Percentiles rank a stretch among this genome's conserved stretches.
phyloP scores from a whole-genome alignment of 2,113 vertebrate genomes.

The Leptodactylus fuscus region DNA sequence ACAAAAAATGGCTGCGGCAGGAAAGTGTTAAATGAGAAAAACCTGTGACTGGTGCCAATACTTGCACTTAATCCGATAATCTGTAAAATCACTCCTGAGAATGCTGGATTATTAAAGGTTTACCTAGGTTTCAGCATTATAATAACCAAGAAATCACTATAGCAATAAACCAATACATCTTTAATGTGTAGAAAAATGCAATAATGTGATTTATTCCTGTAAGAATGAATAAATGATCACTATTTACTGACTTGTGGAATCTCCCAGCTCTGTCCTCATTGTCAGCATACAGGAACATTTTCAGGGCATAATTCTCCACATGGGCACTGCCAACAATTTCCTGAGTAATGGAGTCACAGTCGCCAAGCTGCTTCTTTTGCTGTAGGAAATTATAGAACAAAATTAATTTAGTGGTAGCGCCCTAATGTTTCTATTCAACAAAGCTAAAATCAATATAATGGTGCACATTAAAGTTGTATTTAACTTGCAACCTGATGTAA shows the following conservation, averaged over 20 bases:
- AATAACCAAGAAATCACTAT: background rate
- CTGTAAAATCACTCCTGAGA: background rate
- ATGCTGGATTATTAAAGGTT: background rate
- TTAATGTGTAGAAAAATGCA: background rate
- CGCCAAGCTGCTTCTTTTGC: constrained; percentile 93
- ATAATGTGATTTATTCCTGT: background rate
- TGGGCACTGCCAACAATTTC: constrained; percentile 96
- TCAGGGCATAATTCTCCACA: constrained; percentile 96
- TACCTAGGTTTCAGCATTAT: background rate
- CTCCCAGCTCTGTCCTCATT: constrained; percentile 90
- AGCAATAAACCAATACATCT: background rate
- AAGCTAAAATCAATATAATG: background rate
- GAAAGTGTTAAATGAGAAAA: no score
- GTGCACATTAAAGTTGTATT: background rate
- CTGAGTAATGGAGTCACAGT: constrained; percentile 93
- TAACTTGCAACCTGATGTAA: no score
- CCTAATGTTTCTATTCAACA: background rate
- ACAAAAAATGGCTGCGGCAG: no score
- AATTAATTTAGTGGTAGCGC: background rate
- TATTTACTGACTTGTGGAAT: constrained; percentile 91
- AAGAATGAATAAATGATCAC: background rate
- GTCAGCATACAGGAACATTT: constrained; percentile 97
- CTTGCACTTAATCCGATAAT: background rate
- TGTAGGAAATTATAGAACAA: constrained; percentile 69
- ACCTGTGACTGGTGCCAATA: background rate